Evolutionary conservation across 2,113 vertebrate species (phyloP).

Genomic region (Scartelaos histophorus): DNA sequence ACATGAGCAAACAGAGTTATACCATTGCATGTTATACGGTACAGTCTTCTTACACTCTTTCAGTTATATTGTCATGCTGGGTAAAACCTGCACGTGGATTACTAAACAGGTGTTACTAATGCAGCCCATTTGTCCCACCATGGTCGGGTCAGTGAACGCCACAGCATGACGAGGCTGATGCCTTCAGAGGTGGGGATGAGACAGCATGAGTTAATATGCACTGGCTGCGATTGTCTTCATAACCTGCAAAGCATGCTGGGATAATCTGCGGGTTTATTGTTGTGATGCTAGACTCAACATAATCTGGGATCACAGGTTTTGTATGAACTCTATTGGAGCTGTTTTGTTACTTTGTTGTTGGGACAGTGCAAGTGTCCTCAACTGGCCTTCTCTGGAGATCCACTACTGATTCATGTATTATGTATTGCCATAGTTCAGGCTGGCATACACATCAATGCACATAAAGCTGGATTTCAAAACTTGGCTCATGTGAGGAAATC

Average conservation of each 20-base stretch:
- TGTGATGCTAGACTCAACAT: not conserved
- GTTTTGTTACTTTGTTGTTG: not conserved
- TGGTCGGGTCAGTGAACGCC: conserved; percentile 39
- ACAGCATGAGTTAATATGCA: conserved; percentile 49
- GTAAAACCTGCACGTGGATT: not conserved
- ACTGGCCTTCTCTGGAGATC: conserved; percentile 19
- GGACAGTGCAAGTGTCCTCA: conserved; percentile 8
- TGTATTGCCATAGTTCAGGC: conserved; percentile 29
- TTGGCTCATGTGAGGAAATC: conserved; percentile 54
- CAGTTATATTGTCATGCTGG: not conserved
- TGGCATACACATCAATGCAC: conserved; percentile 35
- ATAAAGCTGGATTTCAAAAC: conserved; percentile 51
- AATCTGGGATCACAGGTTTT: conserved; percentile 5
- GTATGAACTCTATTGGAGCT: not conserved
- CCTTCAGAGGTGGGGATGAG: conserved; percentile 50
- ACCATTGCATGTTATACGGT: too few species aligned
- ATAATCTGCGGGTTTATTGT: conserved; percentile 37
- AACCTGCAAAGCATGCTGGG: conserved; percentile 36
- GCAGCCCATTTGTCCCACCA: conserved; percentile 24
- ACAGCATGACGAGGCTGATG: conserved; percentile 34
- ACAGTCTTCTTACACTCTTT: not conserved
- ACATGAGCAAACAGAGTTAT: too few species aligned
- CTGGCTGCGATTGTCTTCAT: conserved; percentile 28
- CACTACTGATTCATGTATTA: conserved; percentile 31
- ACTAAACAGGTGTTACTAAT: conserved; percentile 48